Evolutionary conservation across 2,797 vertebrate species (phyloP), one percentile per base, ranked within the genome.

Genomic region (Clarias laeviceps): DNA sequence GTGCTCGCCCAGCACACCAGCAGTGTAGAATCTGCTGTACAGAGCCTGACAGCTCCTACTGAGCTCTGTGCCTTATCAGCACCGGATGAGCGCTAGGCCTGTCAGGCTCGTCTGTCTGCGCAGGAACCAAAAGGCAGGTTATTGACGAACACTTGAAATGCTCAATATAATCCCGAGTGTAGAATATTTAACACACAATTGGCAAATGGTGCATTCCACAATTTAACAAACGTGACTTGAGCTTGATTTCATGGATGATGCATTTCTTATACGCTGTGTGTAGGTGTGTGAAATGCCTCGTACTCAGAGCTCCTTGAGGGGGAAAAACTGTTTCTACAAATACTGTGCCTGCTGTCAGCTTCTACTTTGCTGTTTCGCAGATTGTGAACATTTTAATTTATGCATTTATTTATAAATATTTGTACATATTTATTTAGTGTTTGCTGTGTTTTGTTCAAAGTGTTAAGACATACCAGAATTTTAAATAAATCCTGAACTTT

Each of bases 151-250:
- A 89, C 81, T 78, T 90, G 88, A 88, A 91, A 83, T 80, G 68
- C 73, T 87, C 70, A 86, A 86, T 79, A 87, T 78, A 88, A 90
- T 90, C 84, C 76, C 76, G 84, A 72, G 82, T 61, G 83, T 68
- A 78, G 64, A 85, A 79, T 77, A 65, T 74, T 86, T 86, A 86
- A 82, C 68, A 82, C 85, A 88, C 84, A 90, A 92, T 96, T 95
- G 94, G 96, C 93, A 94, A 93, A 92, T 93, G 90, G 93, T 93
- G 97, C 97, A 97, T 97, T 97, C 97, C 97, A 96, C 94, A 94
- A 92, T 94, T 95, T 90, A 93, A 94, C 91, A 81, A 92, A 94
- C 91, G 77, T 85, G 68, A 88, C 86, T 89, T 87, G 88, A 85
- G 83, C 84, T 87, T 83, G 74, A 82, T 82, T 88, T 86, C 50